phyloP scores from a whole-genome alignment of 2,113 vertebrate species.

The Patagioenas fasciata region DNA sequence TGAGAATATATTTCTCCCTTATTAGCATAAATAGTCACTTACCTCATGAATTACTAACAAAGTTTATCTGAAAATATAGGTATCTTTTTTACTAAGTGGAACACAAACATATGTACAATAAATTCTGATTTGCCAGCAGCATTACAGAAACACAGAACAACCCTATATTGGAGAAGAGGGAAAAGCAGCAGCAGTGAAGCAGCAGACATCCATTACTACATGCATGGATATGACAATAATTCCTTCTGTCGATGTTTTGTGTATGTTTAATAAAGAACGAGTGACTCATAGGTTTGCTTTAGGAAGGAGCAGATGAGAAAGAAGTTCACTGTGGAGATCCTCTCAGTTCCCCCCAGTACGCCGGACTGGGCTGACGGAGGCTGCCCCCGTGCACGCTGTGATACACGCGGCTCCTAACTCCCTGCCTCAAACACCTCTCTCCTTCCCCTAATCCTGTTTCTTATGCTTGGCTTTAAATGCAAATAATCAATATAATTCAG shows the following conservation, averaged over 20 bases:
- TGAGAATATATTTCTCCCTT: conserved; percentile 82
- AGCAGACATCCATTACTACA: not conserved
- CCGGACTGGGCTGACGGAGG: not conserved
- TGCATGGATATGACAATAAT: conserved; percentile 4
- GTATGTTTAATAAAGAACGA: conserved; percentile 60
- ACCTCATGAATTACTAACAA: conserved; percentile 87
- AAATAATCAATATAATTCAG: conserved; percentile 3
- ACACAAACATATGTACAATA: conserved; percentile 80
- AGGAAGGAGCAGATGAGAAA: not conserved
- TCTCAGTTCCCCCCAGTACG: not conserved
- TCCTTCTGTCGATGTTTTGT: conserved; percentile 33
- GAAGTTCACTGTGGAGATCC: too few species aligned
- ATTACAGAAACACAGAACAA: conserved; percentile 36
- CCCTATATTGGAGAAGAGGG: not conserved
- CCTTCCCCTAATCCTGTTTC: not conserved
- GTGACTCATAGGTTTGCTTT: conserved; percentile 9
- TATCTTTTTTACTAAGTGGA: conserved; percentile 82
- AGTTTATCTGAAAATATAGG: conserved; percentile 84
- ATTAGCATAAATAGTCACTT: conserved; percentile 88
- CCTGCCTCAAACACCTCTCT: not conserved
- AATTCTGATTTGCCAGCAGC: conserved; percentile 71
- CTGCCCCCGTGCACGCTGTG: not conserved
- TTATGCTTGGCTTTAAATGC: not conserved
- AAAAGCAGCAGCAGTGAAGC: not conserved
- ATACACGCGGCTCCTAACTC: not conserved